Evolutionary conservation across 1,140 invertebrate genomes (phyloP).

Genomic region (Parapsyche elsis): DNA sequence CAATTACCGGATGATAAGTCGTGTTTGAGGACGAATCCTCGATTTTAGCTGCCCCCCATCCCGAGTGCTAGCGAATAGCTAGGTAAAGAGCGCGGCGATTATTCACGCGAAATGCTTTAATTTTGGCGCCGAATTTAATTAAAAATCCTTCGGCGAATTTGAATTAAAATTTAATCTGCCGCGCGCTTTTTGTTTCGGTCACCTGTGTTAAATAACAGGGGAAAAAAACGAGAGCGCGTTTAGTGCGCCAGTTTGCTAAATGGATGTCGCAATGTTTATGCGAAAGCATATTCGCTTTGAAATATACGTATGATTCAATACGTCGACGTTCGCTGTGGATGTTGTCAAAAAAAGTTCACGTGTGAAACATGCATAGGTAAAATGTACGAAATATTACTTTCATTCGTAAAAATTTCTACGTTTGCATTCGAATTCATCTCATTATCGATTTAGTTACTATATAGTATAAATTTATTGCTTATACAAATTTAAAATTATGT

Average conservation of each 20-base stretch:
- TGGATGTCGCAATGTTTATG: conserved; percentile 10
- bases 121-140: background rate
- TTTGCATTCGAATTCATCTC: background rate
- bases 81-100: background rate
- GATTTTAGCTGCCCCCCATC: background rate
- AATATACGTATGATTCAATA: conserved; percentile 12
- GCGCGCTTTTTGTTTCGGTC: background rate
- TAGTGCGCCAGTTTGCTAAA: conserved; percentile 10
- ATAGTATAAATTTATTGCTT: conserved; percentile 14
- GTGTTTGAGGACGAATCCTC: conserved; percentile 15
- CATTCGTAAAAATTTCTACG: background rate
- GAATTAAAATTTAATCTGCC: conserved; percentile 1
- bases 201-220: background rate
- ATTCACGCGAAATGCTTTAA: conserved; percentile 7
- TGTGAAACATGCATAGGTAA: background rate
- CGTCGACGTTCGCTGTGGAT: background rate
- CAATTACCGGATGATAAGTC: conserved; percentile 26
- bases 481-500: conserved; percentile 32
- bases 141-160: background rate
- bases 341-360: background rate
- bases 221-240: background rate
- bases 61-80: no score
- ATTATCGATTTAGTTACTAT: background rate
- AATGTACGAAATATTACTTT: background rate
- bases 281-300: background rate